phyloP scores from a whole-genome alignment of 2,888 invertebrate species.

The Chrysopilus asiliformis region DNA sequence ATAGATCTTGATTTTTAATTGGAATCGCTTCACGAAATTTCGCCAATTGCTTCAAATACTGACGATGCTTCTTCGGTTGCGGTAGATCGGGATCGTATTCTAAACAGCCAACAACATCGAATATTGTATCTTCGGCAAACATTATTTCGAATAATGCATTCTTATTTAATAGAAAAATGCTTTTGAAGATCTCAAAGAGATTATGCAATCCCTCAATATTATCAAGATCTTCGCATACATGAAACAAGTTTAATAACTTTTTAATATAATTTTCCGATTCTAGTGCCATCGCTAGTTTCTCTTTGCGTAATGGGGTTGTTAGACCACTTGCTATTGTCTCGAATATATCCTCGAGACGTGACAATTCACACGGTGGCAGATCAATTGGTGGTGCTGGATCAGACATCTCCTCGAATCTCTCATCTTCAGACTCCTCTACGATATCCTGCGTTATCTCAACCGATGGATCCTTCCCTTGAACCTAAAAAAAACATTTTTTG shows the following conservation, averaged over 20 bases:
- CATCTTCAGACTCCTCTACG: slow-evolving; percentile 93
- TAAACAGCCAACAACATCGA: slow-evolving; percentile 95
- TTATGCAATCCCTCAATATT: slow-evolving; percentile 89
- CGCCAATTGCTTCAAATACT: slow-evolving; percentile 86
- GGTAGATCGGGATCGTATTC: slow-evolving; percentile 90
- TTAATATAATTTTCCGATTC: slow-evolving; percentile 92
- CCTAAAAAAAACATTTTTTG: slow-evolving; percentile 43
- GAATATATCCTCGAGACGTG: slow-evolving; percentile 87
- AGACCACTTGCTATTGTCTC: slow-evolving; percentile 82
- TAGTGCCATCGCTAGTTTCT: slow-evolving; percentile 83
- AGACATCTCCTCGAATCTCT: slow-evolving; percentile 91
- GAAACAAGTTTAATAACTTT: slow-evolving; percentile 88
- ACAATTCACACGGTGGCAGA: slow-evolving; percentile 88
- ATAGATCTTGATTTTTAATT: slow-evolving; percentile 84
- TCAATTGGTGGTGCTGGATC: slow-evolving; percentile 90
- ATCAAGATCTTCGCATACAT: slow-evolving; percentile 94
- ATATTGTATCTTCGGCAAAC: slow-evolving; percentile 93
- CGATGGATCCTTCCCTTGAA: slow-evolving; percentile 98
- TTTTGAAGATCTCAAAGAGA: slow-evolving; percentile 95
- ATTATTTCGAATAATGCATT: slow-evolving; percentile 94
- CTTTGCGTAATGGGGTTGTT: slow-evolving; percentile 79
- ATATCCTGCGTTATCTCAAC: slow-evolving; percentile 96
- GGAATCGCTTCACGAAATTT: slow-evolving; percentile 89
- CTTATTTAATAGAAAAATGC: slow-evolving; percentile 95
- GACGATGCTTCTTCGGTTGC: slow-evolving; percentile 84